Evolutionary conservation across 2,113 vertebrate species (phyloP).

Genomic region (Laterallus jamaicensis): DNA sequence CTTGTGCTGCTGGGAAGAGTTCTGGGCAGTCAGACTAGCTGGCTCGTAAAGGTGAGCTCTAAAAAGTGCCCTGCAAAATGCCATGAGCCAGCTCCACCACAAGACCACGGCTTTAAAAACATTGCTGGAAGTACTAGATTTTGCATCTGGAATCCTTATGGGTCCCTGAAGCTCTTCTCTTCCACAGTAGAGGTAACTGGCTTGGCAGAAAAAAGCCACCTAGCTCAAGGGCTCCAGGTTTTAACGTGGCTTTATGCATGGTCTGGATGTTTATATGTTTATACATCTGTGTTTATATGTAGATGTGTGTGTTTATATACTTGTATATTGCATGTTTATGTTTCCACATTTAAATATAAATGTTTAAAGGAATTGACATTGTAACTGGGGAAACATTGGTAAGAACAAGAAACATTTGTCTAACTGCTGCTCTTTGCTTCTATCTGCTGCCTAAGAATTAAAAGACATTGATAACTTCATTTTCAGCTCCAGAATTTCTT

Average conservation of each 20-base stretch:
- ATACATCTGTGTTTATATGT: background rate
- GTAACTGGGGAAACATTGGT: background rate
- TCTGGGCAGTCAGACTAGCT: background rate
- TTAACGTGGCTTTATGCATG: too few relatives aligned
- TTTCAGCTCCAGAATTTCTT: background rate
- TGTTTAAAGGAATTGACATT: background rate
- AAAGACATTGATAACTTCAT: background rate
- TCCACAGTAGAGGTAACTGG: too few relatives aligned
- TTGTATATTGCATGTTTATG: background rate
- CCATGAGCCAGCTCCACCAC: background rate
- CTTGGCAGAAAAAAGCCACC: too few relatives aligned
- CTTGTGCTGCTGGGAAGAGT: background rate
- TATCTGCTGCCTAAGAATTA: background rate
- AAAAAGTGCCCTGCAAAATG: background rate
- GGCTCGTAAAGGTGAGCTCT: background rate
- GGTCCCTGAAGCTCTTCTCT: too few relatives aligned
- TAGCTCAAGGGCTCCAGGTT: too few relatives aligned
- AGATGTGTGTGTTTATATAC: background rate
- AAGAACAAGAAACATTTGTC: background rate
- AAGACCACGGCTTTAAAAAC: background rate
- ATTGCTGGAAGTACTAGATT: background rate
- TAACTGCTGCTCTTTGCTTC: too few relatives aligned
- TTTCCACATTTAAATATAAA: background rate
- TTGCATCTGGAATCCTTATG: fast-evolving
- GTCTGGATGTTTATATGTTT: background rate